Conservation (phyloP, 2,113 vertebrate species). For the Eublepharis macularius region DNA sequence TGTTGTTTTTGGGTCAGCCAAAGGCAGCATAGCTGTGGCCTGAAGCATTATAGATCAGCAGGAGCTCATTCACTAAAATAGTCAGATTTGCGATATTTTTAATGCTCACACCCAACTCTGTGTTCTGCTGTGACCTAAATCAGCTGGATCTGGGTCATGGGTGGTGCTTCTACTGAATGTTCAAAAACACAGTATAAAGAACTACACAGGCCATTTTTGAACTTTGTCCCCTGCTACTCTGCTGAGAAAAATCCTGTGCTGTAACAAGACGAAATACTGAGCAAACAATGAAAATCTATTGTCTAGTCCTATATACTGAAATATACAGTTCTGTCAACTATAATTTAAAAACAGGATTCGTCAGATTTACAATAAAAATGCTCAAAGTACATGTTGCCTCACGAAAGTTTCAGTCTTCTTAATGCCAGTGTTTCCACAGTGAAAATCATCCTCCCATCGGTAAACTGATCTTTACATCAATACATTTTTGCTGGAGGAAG, state of each 20-base stretch:
- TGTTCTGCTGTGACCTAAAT: not conserved
- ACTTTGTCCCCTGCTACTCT: not conserved
- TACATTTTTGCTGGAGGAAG: not conserved
- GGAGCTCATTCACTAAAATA: not conserved
- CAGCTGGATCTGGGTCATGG: not conserved
- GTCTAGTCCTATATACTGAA: conserved; percentile 9
- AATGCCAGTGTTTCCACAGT: conserved; percentile 13
- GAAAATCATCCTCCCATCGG: not conserved
- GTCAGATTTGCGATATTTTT: not conserved
- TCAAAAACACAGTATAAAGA: not conserved
- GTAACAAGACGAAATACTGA: not conserved
- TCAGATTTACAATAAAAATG: conserved; percentile 14
- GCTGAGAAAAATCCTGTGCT: not conserved
- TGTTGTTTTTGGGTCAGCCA: not conserved
- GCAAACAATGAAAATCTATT: conserved; percentile 31
- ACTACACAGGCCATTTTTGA: not conserved
- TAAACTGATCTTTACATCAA: conserved; percentile 11
- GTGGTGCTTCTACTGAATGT: not conserved
- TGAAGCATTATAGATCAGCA: not conserved
- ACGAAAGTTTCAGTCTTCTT: not conserved
- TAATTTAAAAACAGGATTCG: conserved; percentile 28
- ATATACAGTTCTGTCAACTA: conserved; percentile 24
- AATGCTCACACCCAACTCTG: not conserved
- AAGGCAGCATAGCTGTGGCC: not conserved
- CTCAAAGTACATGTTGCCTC: conserved; percentile 22